Percentiles rank a stretch among this genome's conserved stretches.
Conservation (phyloP, 2,797 vertebrate genomes). For the Poecilia velifera region DNA sequence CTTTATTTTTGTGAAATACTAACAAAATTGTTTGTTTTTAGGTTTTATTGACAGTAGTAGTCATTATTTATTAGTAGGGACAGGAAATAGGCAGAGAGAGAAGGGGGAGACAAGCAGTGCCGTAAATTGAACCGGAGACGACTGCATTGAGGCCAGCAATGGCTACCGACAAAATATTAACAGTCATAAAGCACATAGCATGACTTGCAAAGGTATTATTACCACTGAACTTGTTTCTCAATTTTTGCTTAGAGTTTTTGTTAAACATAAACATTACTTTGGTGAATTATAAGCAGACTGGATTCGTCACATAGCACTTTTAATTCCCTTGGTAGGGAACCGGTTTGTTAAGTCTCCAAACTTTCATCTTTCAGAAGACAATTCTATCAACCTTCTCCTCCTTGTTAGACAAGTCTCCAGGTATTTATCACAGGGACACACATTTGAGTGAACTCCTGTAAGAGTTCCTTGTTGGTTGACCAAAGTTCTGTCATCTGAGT, state of each 20-base stretch:
- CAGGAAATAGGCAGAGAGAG: no score
- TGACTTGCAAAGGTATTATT: not conserved
- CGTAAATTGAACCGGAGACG: not conserved
- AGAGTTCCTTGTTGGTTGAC: not conserved
- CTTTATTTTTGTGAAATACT: conserved; percentile 8
- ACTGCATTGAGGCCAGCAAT: not conserved
- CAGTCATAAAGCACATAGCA: not conserved
- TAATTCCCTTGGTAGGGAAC: not conserved
- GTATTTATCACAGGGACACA: not conserved
- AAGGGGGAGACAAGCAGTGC: no score
- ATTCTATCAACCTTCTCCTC: not conserved
- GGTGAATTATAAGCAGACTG: not conserved
- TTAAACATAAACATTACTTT: not conserved
- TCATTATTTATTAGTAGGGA: not conserved
- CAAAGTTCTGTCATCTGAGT: not conserved
- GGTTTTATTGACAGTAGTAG: not conserved
- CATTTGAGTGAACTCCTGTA: not conserved
- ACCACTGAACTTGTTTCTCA: not conserved
- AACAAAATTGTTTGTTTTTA: not conserved
- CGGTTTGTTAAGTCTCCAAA: not conserved
- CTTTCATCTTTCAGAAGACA: not conserved
- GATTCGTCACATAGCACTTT: not conserved
- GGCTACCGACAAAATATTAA: not conserved
- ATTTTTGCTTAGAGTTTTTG: not conserved
- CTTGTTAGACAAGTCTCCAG: not conserved